Base-by-base conservation (phyloP, 2,888 invertebrate species). In the Acleris emargana region DNA sequence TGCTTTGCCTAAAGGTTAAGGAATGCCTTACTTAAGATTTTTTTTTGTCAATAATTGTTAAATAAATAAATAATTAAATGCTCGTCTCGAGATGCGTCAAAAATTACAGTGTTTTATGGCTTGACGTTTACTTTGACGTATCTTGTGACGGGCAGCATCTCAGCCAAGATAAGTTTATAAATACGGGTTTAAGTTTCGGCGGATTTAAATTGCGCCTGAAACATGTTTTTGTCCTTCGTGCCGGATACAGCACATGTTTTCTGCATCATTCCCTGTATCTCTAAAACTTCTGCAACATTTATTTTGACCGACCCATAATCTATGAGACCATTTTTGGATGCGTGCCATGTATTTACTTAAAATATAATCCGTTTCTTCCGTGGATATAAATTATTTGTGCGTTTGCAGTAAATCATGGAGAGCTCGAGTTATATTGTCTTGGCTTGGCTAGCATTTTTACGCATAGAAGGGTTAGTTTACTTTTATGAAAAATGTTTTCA, bases 321-420 rank as follows among this genome's bases (percentile, higher is more conserved):
- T 59, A 59, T 42, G 55, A n/a, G 60, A 49, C 51, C 28, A 55
- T 51, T 45, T 25, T 64, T 66, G 64, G 64, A 66, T 50, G 25
- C 22, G 18, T 51, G 64, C 64, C 64, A 60, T 57, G 38, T 57
- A 60, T 60, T 55, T 66, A 60, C 64, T 66, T 66, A 45, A 54
- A 50, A 60, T 55, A 66, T 60, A 60, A 60, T 57, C 59, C 51
- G 60, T 51, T 60, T 50, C 49, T 57, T 66, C 60, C 43, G 16
- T 9, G 51, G 25, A 17, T 13, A 66, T 66, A 66, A 60, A 60
- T 66, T 38, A 18, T 22, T 53, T 32, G 32, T 45, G 45, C 17
- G 16, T 58, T 58, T 42, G 25, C 13, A 20, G 32, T 60, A 66
- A 57, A 66, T 66, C 64, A 60, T 51, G 22, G 42, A 45, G 20